Base-by-base conservation (phyloP, 64 coral and sea anemone genomes). In the Acropora yongei region DNA sequence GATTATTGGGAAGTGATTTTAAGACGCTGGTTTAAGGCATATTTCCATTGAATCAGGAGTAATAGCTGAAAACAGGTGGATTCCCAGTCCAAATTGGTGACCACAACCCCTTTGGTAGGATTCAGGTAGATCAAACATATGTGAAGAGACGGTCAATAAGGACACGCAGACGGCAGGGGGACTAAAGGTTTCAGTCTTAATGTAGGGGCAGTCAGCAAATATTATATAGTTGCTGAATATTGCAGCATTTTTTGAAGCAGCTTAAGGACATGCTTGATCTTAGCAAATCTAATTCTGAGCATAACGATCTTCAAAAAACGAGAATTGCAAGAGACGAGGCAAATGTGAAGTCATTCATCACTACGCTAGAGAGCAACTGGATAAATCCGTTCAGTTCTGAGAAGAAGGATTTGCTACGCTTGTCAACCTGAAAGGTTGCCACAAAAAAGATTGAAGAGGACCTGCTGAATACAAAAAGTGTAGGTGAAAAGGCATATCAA, bases 1-100 rank as follows among this genome's bases (percentile, higher is more conserved):
- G 30, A 86, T 90, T n/a, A 75, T 95, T 86, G 93, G 93, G 10
- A 90, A 95, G 80, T 68, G 82, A 17, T 95, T 95, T 73, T 53
- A 95, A 65, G 93, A 86, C 73, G 89, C 88, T 78, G 88, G 82
- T 57, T 72, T 91, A 72, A 80, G 68, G 66, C 82, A 91, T 61
- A 63, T 91, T 16, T 60, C 16, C 58, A 74, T 93, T 18, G 86
- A 93, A 88, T 87, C 85, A 40, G 77, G 78, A 69, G 47, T 93
- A 49, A 68, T 94, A 41, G 92, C 87, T 67, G 86, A 94, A 57
- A 14, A 80, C 86, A 50, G 91, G 91, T 40, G 92, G 92, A 89
- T 93, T 93, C 45, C 83, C 65, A 8, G 86, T 93, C 13, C 92
- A 93, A 55, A 89, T 89, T 42, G 92, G 92, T 43, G 60, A 83